Conservation (phyloP, 1,140 invertebrate genomes). For the Solenopsis fugax region DNA sequence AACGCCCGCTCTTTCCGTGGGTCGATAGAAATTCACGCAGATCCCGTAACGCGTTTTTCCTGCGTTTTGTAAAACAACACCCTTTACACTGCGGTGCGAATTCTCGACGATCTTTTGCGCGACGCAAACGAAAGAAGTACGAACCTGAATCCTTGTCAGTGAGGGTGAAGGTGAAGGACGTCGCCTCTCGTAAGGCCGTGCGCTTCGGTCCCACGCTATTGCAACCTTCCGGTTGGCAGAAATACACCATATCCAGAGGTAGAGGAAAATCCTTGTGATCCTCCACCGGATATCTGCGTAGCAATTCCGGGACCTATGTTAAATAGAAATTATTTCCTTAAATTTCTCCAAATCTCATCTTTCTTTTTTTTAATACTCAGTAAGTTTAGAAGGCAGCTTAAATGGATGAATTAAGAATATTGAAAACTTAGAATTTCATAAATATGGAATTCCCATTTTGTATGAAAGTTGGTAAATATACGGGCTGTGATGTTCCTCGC, state of each 20-base stretch:
- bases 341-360: not conserved
- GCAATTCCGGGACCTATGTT: conserved; percentile 92
- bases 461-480: not conserved
- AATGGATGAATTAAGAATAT: too few relatives aligned
- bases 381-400: not conserved
- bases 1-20: conserved; percentile 89
- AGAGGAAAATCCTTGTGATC: conserved; percentile 99
- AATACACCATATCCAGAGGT: conserved; percentile 99
- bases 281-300: conserved; percentile 98
- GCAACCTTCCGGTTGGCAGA: conserved; percentile 99
- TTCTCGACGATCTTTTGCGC: not conserved
- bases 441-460: not conserved
- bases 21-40: conserved; percentile 99
- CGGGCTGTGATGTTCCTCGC: not conserved
- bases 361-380: not conserved
- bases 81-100: not conserved
- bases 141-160: conserved; percentile 99
- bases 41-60: conserved; percentile 97
- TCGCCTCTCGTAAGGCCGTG: conserved; percentile 94
- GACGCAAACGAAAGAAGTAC: conserved; percentile 9
- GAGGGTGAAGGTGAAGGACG: conserved; percentile 99
- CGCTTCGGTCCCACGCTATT: conserved; percentile 95
- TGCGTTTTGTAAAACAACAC: conserved; percentile 73
- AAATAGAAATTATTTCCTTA: conserved; percentile 21
- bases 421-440: not conserved